phyloP scores from a whole-genome alignment of 2,797 vertebrate genomes.

The Neosalanx taihuensis region DNA sequence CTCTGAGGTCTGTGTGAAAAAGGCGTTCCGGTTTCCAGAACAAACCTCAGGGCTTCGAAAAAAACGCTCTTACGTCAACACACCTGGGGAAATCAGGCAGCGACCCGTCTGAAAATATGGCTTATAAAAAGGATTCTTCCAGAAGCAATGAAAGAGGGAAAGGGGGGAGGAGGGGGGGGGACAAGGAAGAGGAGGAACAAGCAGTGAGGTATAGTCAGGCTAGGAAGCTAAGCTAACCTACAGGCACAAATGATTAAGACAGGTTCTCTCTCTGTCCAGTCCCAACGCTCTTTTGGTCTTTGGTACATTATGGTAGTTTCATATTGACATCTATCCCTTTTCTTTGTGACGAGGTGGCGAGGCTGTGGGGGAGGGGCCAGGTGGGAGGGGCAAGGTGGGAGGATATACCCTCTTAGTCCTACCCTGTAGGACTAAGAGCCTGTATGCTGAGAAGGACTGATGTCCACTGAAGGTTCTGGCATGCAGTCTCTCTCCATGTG shows the following conservation, averaged over 20 bases:
- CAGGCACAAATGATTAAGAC: constrained; percentile 63
- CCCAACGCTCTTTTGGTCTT: constrained; percentile 58
- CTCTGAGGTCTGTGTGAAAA: constrained; percentile 31
- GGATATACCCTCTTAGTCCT: too few relatives aligned
- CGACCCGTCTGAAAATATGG: constrained; percentile 61
- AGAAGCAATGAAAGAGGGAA: constrained; percentile 33
- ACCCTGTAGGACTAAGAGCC: too few relatives aligned
- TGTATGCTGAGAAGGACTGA: not conserved
- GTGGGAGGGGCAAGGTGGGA: not conserved
- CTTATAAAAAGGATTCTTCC: constrained; percentile 58
- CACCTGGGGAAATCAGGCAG: constrained; percentile 52
- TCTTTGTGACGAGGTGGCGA: not conserved
- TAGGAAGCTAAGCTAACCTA: constrained; percentile 37
- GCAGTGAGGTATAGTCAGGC: constrained; percentile 29
- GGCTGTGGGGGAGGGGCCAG: not conserved
- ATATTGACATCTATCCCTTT: constrained; percentile 14
- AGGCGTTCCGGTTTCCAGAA: constrained; percentile 47
- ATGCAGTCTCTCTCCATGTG: not conserved
- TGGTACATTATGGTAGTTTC: constrained; percentile 44
- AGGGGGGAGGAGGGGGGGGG: not conserved
- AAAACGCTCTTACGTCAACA: constrained; percentile 33
- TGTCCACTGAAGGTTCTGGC: not conserved
- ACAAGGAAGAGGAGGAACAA: constrained; percentile 33
- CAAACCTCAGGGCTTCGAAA: constrained; percentile 17
- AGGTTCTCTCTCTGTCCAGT: constrained; percentile 29